A percentile compares a stretch with the other conserved stretches of the same genome.
Conservation (phyloP, 2,888 invertebrate genomes). For the Acronicta psi region DNA sequence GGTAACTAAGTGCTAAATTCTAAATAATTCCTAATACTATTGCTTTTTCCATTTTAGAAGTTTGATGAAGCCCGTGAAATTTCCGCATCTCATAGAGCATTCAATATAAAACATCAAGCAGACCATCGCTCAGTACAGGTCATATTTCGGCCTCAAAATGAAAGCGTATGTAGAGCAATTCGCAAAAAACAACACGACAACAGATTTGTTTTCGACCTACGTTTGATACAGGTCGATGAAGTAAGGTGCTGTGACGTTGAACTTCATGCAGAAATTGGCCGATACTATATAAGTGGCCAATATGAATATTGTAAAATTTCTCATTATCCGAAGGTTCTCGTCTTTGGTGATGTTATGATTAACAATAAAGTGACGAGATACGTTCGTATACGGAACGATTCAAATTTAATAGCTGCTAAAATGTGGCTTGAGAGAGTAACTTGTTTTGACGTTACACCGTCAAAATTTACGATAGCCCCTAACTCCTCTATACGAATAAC, state of each 20-base stretch:
- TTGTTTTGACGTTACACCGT: conserved; percentile 79
- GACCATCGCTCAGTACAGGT: conserved; percentile 69
- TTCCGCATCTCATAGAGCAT: conserved; percentile 84
- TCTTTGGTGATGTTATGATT: conserved; percentile 81
- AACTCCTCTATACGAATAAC: conserved; percentile 69
- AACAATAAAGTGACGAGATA: conserved; percentile 72
- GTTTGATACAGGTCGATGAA: conserved; percentile 77
- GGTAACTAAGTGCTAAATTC: too few relatives aligned
- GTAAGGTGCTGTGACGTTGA: conserved; percentile 77
- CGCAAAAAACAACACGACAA: conserved; percentile 66
- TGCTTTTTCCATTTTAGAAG: conserved; percentile 66
- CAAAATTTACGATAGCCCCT: conserved; percentile 73
- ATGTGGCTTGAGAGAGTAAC: conserved; percentile 76
- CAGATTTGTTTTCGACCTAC: conserved; percentile 80
- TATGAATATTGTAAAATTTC: conserved; percentile 83
- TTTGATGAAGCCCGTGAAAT: conserved; percentile 80
- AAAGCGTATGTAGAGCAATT: conserved; percentile 78
- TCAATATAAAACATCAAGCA: conserved; percentile 61
- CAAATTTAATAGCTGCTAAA: conserved; percentile 74
- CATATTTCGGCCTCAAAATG: conserved; percentile 76
- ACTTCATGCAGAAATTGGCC: conserved; percentile 81
- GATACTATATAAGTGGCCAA: conserved; percentile 89
- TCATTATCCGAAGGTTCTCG: conserved; percentile 81
- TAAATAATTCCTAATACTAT: neutral
- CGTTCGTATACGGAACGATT: conserved; percentile 82